Evolutionary conservation across 2,113 vertebrate species (phyloP), one percentile per base, ranked within the genome.

Genomic region (Chroicocephalus ridibundus): DNA sequence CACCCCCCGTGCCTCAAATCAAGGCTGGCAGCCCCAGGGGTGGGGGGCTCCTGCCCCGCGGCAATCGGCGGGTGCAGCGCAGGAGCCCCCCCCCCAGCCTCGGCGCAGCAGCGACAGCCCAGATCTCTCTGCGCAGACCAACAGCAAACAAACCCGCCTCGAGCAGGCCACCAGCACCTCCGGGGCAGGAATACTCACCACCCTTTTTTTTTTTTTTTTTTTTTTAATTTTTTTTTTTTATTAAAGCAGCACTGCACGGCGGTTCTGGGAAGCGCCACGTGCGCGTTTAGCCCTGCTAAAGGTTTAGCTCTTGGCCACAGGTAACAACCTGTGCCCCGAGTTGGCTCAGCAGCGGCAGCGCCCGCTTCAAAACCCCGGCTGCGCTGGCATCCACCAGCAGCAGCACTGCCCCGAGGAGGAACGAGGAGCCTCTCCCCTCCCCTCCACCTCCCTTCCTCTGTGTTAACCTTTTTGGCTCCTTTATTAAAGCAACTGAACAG

Each of bases 401-500:
- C 93, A 58, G 69, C 58, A 0, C 70, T 66, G 79, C 93, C 91
- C 85, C 8, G 15, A 69, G 75, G 29, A 68, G 58, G 10, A 38
- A 20, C 9, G 1, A 6, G 21, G 24, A 84, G 85, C 31, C 68
- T 69, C 91, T 58, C 44, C 65, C 86, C 72, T 69, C 34, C 65
- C 36, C 38, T 26, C 47, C n/a, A 11, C 36, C 57, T 13, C 77
- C 81, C 40, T 3, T 22, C 5, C 34, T 49, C 69, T 9, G 14
- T 9, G 13, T 44, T 77, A 52, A 60, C 94, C 77, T 91, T 88
- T 66, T 46, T 78, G 80, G 87, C 87, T 93, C 86, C 74, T 87
- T 95, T 86, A 96, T 94, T 95, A 90, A 93, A 96, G 94, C 93
- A 94, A 82, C 92, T 4, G 14, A 87, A 74, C 91, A 87, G 78